Evolutionary conservation across 2,797 vertebrate genomes (phyloP), one percentile per base, ranked within the genome.

Genomic region (Enteromius trimaculatus): DNA sequence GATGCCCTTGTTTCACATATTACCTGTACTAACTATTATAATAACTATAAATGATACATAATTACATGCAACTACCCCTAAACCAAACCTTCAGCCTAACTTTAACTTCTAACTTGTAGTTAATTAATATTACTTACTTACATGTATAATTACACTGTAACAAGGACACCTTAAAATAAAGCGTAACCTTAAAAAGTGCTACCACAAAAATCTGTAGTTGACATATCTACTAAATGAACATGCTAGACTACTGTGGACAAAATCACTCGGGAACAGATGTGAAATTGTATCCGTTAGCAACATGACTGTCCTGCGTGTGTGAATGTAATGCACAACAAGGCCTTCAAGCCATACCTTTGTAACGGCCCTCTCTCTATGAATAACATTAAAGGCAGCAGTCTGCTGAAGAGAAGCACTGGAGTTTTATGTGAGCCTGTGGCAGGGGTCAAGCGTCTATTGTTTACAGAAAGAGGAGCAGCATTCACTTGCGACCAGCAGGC

Each of bases 371-470:
- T 88, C 83, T 84, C 74, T 89, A 91, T 93, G 91, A 93, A 93
- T 92, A 89, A 91, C 85, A 79, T 85, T 90, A 89, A 90, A 89
- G 84, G 90, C 84, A 80, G 80, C 77, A 80, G 84, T 69, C 82
- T 77, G 80, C 66, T 89, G 89, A 92, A 86, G 88, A 92, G 88
- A 64, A 88, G 88, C 85, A 53, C 17, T 89, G 90, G 89, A 92
- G 88, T 84, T 90, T 90, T 87, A 86, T 87, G 83, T 90, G 80
- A 88, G 84, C 86, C 87, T 74, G 84, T 85, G 89, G 84, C 91
- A 93, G 89, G 92, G 88, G 91, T 94, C 92, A 94, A 93, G 90
- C 87, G 88, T 91, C 90, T 89, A 89, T 93, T 93, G 92, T 93
- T 92, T 87, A 91, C 84, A 80, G 80, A 88, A 85, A 87, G 86